These are phyloP conservation scores for Prochilodus magdalenae DNA, from an alignment of 2,113 vertebrate genomes.

Conservation along the genomic window DNA sequence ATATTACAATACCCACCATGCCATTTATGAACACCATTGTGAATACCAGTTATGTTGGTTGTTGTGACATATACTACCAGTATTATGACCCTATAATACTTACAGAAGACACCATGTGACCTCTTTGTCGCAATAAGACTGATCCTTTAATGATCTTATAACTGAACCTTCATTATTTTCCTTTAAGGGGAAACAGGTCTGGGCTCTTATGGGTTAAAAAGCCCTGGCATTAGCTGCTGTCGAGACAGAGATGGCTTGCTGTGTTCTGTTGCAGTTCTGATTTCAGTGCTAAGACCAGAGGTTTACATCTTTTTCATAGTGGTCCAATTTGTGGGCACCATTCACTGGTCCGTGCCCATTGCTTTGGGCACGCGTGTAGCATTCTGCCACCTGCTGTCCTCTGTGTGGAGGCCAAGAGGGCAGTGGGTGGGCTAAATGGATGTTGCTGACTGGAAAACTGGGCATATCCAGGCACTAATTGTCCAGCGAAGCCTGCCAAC, in stretches of 20 bases:
- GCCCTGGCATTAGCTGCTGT: too few relatives aligned
- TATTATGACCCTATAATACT: too few relatives aligned
- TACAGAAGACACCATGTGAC: too few relatives aligned
- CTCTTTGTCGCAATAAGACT: too few relatives aligned
- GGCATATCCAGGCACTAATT: constrained; percentile 39
- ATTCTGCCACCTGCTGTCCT: constrained; percentile 41
- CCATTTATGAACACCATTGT: too few relatives aligned
- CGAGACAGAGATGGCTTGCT: neutral
- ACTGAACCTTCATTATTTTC: too few relatives aligned
- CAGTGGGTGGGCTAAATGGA: neutral
- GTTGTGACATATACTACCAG: too few relatives aligned
- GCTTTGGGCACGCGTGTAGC: neutral
- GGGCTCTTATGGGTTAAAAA: too few relatives aligned
- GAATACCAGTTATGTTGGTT: too few relatives aligned
- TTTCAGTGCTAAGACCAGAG: constrained; percentile 6
- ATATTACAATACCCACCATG: too few relatives aligned
- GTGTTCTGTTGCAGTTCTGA: neutral
- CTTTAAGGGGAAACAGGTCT: too few relatives aligned
- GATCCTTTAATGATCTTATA: too few relatives aligned
- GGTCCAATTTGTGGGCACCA: constrained; percentile 39
- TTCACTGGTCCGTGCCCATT: constrained; percentile 43
- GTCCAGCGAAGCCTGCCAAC: constrained; percentile 45
- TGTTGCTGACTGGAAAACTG: constrained; percentile 35
- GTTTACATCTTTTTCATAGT: constrained; percentile 31
- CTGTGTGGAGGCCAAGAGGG: constrained; percentile 6